Percentiles rank a stretch among this genome's conserved stretches.
These are phyloP conservation scores for Hirtodrosophila confusa DNA, from an alignment of 2,888 invertebrate species.

Conservation along the genomic window DNA sequence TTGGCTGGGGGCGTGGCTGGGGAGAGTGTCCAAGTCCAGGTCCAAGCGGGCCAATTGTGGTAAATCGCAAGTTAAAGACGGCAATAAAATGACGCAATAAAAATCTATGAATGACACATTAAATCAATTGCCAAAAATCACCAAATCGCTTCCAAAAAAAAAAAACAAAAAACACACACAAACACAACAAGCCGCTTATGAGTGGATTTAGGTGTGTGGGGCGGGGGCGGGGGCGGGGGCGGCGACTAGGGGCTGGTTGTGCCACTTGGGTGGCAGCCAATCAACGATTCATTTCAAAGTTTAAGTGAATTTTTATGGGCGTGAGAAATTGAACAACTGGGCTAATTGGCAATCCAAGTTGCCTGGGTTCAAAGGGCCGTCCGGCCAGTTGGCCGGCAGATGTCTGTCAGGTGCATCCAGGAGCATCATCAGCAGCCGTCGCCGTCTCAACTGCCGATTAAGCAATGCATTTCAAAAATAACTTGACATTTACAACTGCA, in stretches of 20 bases:
- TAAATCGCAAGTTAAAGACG: constrained; percentile 85
- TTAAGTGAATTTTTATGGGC: constrained; percentile 72
- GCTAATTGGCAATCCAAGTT: constrained; percentile 52
- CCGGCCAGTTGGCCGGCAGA: constrained; percentile 32
- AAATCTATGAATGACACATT: constrained; percentile 85
- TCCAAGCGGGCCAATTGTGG: constrained; percentile 81
- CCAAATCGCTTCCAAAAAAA: constrained; percentile 65
- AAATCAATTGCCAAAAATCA: constrained; percentile 84
- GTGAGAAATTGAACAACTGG: constrained; percentile 68
- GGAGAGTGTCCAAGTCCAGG: constrained; percentile 67
- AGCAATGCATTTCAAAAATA: constrained; percentile 70
- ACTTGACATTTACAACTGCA: constrained; percentile 73
- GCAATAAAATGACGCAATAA: constrained; percentile 84
- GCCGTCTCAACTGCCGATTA: constrained; percentile 48
- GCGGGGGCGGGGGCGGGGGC: constrained; percentile 4
- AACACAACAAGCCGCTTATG: constrained; percentile 37
- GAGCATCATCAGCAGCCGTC: constrained; percentile 9
- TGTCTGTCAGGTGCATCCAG: constrained; percentile 53
- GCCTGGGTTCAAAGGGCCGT: constrained; percentile 39
- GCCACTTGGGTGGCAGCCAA: constrained; percentile 53
- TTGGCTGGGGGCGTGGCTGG: constrained; percentile 22
- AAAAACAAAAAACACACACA: neutral
- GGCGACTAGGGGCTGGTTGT: constrained; percentile 7
- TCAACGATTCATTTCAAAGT: constrained; percentile 63
- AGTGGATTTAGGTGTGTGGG: constrained; percentile 48